Percentiles rank a stretch among this genome's conserved stretches.
phyloP scores from a whole-genome alignment of 53 echinoderm and acorn worm genomes.

The Temnopleurus reevesii region DNA sequence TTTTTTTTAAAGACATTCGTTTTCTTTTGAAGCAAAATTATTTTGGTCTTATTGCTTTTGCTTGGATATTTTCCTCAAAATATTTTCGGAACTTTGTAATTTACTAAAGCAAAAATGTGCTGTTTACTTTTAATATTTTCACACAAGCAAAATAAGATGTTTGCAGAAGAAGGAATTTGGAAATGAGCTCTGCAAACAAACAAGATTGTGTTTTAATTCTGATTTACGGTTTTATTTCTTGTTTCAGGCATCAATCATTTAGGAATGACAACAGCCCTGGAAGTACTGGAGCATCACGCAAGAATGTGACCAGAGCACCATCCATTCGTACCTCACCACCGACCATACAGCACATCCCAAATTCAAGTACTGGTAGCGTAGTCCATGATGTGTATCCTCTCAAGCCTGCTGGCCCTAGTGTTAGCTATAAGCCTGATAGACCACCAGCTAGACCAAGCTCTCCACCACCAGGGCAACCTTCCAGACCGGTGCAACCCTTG shows the following conservation, averaged over 20 bases:
- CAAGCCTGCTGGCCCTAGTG: neutral
- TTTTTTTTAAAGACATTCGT: too few relatives aligned
- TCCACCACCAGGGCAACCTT: neutral
- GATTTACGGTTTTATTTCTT: neutral
- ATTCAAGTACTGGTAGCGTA: neutral
- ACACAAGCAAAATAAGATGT: too few relatives aligned
- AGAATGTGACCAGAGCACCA: neutral
- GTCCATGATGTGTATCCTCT: conserved; percentile 46
- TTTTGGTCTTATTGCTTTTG: too few relatives aligned
- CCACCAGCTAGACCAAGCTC: conserved; percentile 41
- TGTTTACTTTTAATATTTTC: too few relatives aligned
- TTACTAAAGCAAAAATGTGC: too few relatives aligned
- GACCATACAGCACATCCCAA: conserved; percentile 52
- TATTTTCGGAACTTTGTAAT: too few relatives aligned
- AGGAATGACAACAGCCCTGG: neutral
- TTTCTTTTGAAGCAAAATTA: too few relatives aligned
- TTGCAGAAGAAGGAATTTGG: too few relatives aligned
- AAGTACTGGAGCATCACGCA: conserved; percentile 38
- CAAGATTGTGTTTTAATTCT: neutral
- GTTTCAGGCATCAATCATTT: conserved; percentile 37
- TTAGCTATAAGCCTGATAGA: neutral
- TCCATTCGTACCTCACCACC: conserved; percentile 27
- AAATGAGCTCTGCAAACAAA: too few relatives aligned
- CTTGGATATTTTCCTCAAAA: too few relatives aligned
- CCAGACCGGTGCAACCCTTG: too few relatives aligned